These are phyloP conservation scores for Troides oblongomaculatus DNA, from an alignment of 2,888 invertebrate species.

Conservation along the genomic window DNA sequence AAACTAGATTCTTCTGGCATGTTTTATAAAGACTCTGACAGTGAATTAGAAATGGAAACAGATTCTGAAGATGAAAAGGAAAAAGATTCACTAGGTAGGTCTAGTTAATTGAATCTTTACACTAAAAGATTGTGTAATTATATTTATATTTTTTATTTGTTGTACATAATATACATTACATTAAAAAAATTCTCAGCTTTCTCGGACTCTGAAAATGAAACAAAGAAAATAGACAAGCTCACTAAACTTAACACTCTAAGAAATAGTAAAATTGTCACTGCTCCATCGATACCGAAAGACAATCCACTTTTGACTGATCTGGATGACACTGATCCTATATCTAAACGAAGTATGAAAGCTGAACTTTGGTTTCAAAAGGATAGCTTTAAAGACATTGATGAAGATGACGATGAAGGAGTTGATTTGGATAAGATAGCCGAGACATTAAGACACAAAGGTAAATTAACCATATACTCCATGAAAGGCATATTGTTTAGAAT, in stretches of 20 bases:
- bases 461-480: neutral
- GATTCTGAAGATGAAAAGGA: conserved; percentile 77
- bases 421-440: conserved; percentile 90
- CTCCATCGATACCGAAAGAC: conserved; percentile 55
- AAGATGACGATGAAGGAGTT: conserved; percentile 92
- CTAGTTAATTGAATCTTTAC: neutral
- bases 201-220: conserved; percentile 82
- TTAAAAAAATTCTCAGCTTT: conserved; percentile 68
- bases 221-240: conserved; percentile 60
- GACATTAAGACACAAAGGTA: conserved; percentile 86
- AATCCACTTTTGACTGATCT: conserved; percentile 90
- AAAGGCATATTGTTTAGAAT: no score
- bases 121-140: neutral
- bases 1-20: conserved; percentile 85
- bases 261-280: conserved; percentile 56
- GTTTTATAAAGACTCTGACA: conserved; percentile 84
- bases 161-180: neutral
- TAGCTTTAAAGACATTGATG: conserved; percentile 87
- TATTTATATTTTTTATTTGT: neutral
- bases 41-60: conserved; percentile 81
- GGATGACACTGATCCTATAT: conserved; percentile 86
- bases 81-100: conserved; percentile 79
- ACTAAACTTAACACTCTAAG: conserved; percentile 65
- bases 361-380: conserved; percentile 94
- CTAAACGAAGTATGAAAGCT: conserved; percentile 87